Evolutionary conservation across 2,888 invertebrate genomes (phyloP), one percentile per base, ranked within the genome.

Genomic region (Hipparchia sbordonii): DNA sequence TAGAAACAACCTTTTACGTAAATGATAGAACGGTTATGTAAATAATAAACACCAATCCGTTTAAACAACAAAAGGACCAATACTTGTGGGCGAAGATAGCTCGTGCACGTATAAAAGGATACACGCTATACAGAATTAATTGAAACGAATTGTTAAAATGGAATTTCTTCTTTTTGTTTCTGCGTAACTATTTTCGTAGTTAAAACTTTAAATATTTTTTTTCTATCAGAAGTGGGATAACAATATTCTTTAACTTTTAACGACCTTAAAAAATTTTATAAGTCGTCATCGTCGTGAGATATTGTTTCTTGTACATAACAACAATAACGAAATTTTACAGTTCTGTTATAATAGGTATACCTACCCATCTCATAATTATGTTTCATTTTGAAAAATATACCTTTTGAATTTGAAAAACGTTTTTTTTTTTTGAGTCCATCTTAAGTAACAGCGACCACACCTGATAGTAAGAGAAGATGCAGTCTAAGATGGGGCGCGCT

Each of bases 21-120:
- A 39, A n/a, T 3, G 23, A 51, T 63, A 60, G 61, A 57, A 66
- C 51, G 2, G 39, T 54, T 61, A 23, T 9, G 23, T 69, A 65
- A 48, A 62, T 56, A 57, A 65, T 65, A 72, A 72, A 68, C 9
- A 70, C 67, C 62, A 74, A 70, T 67, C 46, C n/a, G 67, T 54
- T 60, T 3, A 46, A 66, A 69, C 61, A 62, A 67, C 57, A 72
- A 71, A 51, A 51, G 70, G 33, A 59, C 56, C 57, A 56, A 67
- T 51, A 71, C 54, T 33, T 45, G 66, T 33, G 54, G 10, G 54
- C 23, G 48, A 60, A 56, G 57, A 67, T 62, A 73, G 73, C 71
- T 67, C 67, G 67, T 73, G 12, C 48, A 23, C 59, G 59, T 10
- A 33, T 59, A 59, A 59, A 33, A 8, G 59, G 39, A 60, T 60